Evolutionary conservation across 2,797 vertebrate species (phyloP), one percentile per base, ranked within the genome.

Genomic region (Cetoscarus ocellatus): DNA sequence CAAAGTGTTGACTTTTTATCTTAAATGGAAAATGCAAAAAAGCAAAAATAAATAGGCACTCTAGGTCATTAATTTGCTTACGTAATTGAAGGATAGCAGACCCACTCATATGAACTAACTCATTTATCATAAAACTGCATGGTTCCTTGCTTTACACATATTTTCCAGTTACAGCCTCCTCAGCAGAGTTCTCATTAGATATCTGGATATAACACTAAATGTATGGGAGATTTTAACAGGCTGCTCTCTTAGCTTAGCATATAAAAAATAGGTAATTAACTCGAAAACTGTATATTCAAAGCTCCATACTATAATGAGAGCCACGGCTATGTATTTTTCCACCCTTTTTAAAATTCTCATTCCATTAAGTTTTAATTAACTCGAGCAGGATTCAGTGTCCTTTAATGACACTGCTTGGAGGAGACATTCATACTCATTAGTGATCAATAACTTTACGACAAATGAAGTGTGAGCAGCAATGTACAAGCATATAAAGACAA

Each of bases 351-450:
- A 66, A 59, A 48, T 67, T 18, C 39, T 73, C 49, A 59, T 86
- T 62, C 70, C 68, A 80, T 86, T 83, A 76, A 51, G 58, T 79
- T 85, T 87, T 84, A 90, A 88, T 88, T 82, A 88, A 82, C 83
- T 72, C 75, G 77, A 73, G 73, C 53, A 85, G 71, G 72, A 86
- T 77, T 77, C 61, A 57, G 57, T 75, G 74, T 83, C 76, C 82
- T 79, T 80, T 83, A 84, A 83, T 83, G 84, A 61, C 66, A 73
- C 57, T 39, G 67, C 76, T 86, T 50, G 53, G 53, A 86, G 77
- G 73, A 73, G 70, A 82, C 61, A 67, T 79, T 73, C 49, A 80
- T 66, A 73, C 68, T 85, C 80, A 84, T 86, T 83, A 82, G 73
- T 63, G 5, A 61, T 76, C 82, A 84, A 84, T 86, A 85, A 83